Base-by-base conservation (phyloP, 2,113 vertebrate genomes). In the Crocuta crocuta region DNA sequence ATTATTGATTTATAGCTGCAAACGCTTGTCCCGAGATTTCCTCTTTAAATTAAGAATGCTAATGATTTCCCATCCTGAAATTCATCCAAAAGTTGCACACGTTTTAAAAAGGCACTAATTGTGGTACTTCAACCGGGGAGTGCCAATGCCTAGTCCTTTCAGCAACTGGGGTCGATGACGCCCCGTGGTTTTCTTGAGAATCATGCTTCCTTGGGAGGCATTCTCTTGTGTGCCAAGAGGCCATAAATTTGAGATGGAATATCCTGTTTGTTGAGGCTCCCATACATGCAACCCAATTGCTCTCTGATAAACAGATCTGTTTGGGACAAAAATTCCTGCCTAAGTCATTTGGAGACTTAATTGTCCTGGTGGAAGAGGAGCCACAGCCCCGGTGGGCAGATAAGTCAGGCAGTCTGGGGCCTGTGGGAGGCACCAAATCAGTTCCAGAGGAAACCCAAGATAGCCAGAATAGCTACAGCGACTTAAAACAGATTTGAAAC, bases 1-100 rank as follows among this genome's bases (percentile, higher is more conserved):
- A 94, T 24, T 90, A 79, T 97, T 96, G 88, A 65, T 71, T 94
- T 95, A 90, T 9, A 97, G 91, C 80, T 83, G 19, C 89, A 68
- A 73, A 88, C 65, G 80, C 45, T 97, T 97, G 92, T 81, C 68
- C 39, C 96, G 97, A 7, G 4, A 0, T 94, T 97, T 97, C 53
- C 93, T 97, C 86, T 98, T 93, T 95, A 19, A 93, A 88, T 95
- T 96, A 93, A 76, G n/a, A 68, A 96, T 96, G 89, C 24, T 91
- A 98, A 96, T 63, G 79, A 86, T 91, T 92, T 71, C 85, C 63
- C 70, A 94, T 81, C 89, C 21, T 86, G 95, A 97, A 95, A 50
- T 70, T 84, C 17, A 87, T 50, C 95, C 93, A 85, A 96, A 97
- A 84, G 5, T 53, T 80, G n/a, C 84, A 76, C 61, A 19, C 31